Evolutionary conservation across 2,113 vertebrate species (phyloP).

Genomic region (Stigmatopora nigra): DNA sequence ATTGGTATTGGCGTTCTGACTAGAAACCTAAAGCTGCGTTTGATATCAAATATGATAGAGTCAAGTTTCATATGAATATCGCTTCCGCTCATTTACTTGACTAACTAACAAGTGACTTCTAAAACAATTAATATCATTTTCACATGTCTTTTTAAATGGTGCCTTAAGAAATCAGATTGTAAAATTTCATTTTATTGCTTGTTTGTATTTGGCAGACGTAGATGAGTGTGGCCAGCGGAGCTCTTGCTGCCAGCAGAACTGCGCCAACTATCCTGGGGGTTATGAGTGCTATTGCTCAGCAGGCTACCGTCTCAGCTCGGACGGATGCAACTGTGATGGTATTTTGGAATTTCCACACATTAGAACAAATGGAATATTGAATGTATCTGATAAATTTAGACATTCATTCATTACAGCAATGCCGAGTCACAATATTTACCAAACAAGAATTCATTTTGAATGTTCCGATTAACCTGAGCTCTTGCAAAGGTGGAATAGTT

Average conservation of each 20-base stretch:
- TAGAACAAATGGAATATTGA: not conserved
- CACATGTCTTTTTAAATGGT: not conserved
- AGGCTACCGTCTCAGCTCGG: slow-evolving; percentile 75
- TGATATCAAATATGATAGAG: not conserved
- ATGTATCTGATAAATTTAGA: not conserved
- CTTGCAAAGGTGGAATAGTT: not conserved
- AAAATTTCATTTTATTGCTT: slow-evolving; percentile 20
- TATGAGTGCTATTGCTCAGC: slow-evolving; percentile 87
- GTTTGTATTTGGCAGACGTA: slow-evolving; percentile 70
- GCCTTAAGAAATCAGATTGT: not conserved
- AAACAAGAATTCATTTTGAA: not conserved
- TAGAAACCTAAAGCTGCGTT: not conserved
- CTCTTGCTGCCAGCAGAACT: slow-evolving; percentile 87
- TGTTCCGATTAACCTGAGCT: slow-evolving; percentile 2
- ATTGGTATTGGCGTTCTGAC: not conserved
- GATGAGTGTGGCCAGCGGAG: slow-evolving; percentile 74
- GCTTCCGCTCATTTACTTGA: not conserved
- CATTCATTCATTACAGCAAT: not conserved
- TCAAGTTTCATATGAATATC: not conserved
- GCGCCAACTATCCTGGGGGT: slow-evolving; percentile 85
- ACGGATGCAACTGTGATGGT: slow-evolving; percentile 88
- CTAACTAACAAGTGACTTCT: slow-evolving; percentile 7
- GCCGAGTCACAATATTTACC: slow-evolving; percentile 4
- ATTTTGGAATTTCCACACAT: slow-evolving; percentile 6
- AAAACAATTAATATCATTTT: slow-evolving; percentile 16